Base-by-base conservation (phyloP, 1,140 invertebrate species). In the Ceratina japonica region DNA sequence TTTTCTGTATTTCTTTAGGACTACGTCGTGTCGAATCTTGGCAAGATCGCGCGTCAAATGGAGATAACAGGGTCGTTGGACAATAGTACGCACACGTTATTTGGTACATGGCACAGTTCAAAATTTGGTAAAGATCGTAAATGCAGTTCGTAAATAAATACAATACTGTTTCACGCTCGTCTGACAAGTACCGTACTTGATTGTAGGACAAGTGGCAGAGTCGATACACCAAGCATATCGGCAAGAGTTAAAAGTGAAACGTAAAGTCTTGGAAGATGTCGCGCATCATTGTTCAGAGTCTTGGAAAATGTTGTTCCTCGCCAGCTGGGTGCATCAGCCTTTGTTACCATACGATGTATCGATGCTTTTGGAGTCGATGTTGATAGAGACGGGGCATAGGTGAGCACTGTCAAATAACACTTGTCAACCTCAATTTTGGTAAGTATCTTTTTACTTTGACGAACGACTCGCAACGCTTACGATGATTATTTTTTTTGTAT, bases 301-400 rank as follows among this genome's bases (percentile, higher is more conserved):
- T 51, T 83, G 63, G 82, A 87, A 90, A 85, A 88, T 90, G 81
- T 79, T 90, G 24, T 82, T 90, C 70, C 68, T 90, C 10, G 86
- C 90, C 18, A 73, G 86, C n/a, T 91, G 90, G 90, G 76, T 87
- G 12, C 76, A 90, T 75, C 86, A 91, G 73, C 82, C 88, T 31
- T 80, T 83, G 49, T 56, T 91, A 70, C 51, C 86, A 51, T 74
- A 87, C 51, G 79, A 84, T 76, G 20, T 89, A 59, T 81, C 52
- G 13, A 75, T 66, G 54, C 72, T 66, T 64, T 71, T 91, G 52
- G 89, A 91, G 72, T 83, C 86, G 24, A 85, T 91, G 75, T 82
- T 91, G 3, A 59, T 85, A 65, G 90, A 91, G 82, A 88, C 86
- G 74, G 88, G 88, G 15, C 85, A 87, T 61, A 90, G 83, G 80